Percentiles rank a stretch among this genome's conserved stretches.
Conservation (phyloP, 2,888 invertebrate genomes). For the Drosophila setosimentum region DNA sequence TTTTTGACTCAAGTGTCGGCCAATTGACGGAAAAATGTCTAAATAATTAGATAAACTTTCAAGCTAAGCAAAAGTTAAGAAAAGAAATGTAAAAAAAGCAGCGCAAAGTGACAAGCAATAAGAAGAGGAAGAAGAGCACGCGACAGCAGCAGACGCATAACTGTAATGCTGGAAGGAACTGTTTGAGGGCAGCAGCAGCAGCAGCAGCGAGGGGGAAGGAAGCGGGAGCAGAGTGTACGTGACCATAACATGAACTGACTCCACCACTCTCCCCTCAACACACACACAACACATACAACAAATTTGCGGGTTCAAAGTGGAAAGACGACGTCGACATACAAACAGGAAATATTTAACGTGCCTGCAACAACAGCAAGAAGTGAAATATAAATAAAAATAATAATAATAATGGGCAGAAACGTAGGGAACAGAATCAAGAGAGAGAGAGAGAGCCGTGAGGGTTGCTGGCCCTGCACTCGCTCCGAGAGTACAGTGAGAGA, state of each 20-base stretch:
- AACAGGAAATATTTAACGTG: conserved; percentile 82
- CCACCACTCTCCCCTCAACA: conserved; percentile 21
- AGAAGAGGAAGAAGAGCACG: conserved; percentile 30
- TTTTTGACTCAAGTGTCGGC: conserved; percentile 38
- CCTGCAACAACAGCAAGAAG: conserved; percentile 69
- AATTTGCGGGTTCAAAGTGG: conserved; percentile 70
- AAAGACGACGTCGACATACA: conserved; percentile 66
- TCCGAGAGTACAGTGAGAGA: conserved; percentile 23
- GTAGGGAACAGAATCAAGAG: conserved; percentile 64
- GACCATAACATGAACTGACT: conserved; percentile 79
- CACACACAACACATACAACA: conserved; percentile 32
- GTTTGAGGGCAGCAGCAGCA: conserved; percentile 26
- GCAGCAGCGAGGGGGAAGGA: background rate
- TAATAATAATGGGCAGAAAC: conserved; percentile 76
- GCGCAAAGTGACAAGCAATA: conserved; percentile 27
- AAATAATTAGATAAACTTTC: conserved; percentile 81
- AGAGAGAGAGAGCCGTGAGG: conserved; percentile 37
- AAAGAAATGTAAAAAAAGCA: conserved; percentile 54
- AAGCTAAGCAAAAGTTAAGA: conserved; percentile 53
- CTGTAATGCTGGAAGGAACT: conserved; percentile 50
- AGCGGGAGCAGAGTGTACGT: conserved; percentile 58
- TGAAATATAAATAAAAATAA: conserved; percentile 78
- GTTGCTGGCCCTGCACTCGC: conserved; percentile 68
- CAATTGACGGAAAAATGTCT: conserved; percentile 63
- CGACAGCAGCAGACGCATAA: conserved; percentile 67